Percentiles rank a stretch among this genome's conserved stretches.
phyloP scores from a whole-genome alignment of 2,113 vertebrate species.

The Sclerurus mexicanus region DNA sequence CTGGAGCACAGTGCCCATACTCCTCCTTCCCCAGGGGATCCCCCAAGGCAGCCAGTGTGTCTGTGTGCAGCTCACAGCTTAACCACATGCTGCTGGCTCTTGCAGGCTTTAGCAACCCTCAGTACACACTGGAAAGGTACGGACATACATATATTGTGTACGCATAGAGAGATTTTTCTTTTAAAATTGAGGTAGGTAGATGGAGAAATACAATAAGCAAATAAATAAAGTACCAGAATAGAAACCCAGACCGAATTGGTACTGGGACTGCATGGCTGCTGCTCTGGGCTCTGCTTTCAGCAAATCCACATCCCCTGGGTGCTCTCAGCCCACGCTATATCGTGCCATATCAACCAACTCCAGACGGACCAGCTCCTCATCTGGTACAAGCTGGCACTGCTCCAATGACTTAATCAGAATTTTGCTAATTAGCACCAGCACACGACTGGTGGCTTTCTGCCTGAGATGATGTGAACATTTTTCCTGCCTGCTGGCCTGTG shows the following conservation, averaged over 20 bases:
- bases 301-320: not conserved
- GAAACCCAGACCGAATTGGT: not conserved
- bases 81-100: not conserved
- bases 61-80: not conserved
- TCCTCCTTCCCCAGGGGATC: not conserved
- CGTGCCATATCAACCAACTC: not conserved
- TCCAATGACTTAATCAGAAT: slow-evolving; percentile 41
- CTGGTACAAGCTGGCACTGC: not conserved
- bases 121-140: not conserved
- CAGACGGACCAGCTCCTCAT: not conserved
- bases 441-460: slow-evolving; percentile 1
- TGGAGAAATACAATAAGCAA: not conserved
- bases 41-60: not conserved
- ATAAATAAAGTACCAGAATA: not conserved
- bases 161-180: not conserved
- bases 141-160: accelerated
- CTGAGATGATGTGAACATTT: not conserved
- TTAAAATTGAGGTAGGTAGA: not conserved
- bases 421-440: slow-evolving; percentile 33
- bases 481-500: slow-evolving; percentile 39
- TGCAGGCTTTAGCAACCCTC: not conserved
- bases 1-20: not conserved
- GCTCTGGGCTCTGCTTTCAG: not conserved
- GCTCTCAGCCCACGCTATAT: accelerated
- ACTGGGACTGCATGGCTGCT: not conserved